A percentile compares a stretch with the other conserved stretches of the same genome.
phyloP scores from a whole-genome alignment of 2,888 invertebrate genomes.

The Watsonalla binaria region DNA sequence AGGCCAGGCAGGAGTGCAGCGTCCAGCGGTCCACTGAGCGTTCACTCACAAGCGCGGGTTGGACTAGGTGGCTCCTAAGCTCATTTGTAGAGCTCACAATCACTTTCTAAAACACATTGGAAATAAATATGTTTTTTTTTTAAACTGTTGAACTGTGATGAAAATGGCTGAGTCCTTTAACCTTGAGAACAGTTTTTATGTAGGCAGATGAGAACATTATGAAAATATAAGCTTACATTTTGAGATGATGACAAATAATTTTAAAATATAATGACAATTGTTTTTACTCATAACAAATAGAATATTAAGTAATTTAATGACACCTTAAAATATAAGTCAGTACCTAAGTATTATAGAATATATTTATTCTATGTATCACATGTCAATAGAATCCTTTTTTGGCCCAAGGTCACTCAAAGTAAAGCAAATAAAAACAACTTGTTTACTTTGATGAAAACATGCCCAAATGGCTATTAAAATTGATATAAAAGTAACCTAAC shows the following conservation, averaged over 20 bases:
- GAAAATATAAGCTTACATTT: no score
- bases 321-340: background rate
- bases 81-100: slow-evolving; percentile 68
- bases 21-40: slow-evolving; percentile 80
- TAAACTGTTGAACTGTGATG: no score
- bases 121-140: no score
- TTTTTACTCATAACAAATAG: no score
- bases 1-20: slow-evolving; percentile 81
- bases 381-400: background rate
- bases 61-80: slow-evolving; percentile 74
- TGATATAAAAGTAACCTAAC: background rate
- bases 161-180: no score
- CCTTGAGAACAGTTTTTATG: no score
- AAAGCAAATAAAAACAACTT: background rate
- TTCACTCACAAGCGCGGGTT: slow-evolving; percentile 77
- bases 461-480: background rate
- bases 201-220: no score
- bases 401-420: slow-evolving; percentile 4
- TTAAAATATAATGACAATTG: no score
- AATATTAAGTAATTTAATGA: slow-evolving; percentile 5
- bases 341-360: slow-evolving; percentile 7
- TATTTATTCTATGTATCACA: slow-evolving; percentile 9
- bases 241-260: no score
- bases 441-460: background rate
- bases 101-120: slow-evolving; percentile 61